Conservation (phyloP, 2,797 vertebrate genomes). For the Chelon labrosus region DNA sequence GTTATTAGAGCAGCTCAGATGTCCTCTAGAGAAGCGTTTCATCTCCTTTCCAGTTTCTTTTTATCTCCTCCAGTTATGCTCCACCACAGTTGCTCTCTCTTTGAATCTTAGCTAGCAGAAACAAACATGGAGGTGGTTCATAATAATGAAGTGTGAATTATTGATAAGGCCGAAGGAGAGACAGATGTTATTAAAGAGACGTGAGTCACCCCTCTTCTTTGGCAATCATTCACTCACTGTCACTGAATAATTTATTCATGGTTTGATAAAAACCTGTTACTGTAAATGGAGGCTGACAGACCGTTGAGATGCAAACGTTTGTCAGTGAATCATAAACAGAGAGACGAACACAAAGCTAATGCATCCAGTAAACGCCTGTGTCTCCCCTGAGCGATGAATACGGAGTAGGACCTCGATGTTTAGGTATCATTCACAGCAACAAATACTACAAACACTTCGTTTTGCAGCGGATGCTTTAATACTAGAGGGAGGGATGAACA, state of each 20-base stretch:
- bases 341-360: slow-evolving; percentile 54
- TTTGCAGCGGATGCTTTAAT: slow-evolving; percentile 11
- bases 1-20: slow-evolving; percentile 13
- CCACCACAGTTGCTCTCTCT: not conserved
- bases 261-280: slow-evolving; percentile 67
- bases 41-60: slow-evolving; percentile 1
- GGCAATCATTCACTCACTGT: slow-evolving; percentile 58
- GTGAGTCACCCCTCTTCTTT: slow-evolving; percentile 42
- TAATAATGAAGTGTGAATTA: slow-evolving; percentile 79
- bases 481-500: not conserved
- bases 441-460: slow-evolving; percentile 1
- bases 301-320: slow-evolving; percentile 40
- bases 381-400: slow-evolving; percentile 44
- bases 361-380: slow-evolving; percentile 25
- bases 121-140: slow-evolving; percentile 60
- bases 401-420: slow-evolving; percentile 31
- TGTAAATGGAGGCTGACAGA: slow-evolving; percentile 59
- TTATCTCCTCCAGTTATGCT: not conserved
- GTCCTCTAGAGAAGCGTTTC: slow-evolving; percentile 10
- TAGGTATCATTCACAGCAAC: slow-evolving; percentile 28
- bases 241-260: slow-evolving; percentile 75
- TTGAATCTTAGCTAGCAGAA: slow-evolving; percentile 30
- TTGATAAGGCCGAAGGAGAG: slow-evolving; percentile 69
- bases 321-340: slow-evolving; percentile 48
- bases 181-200: slow-evolving; percentile 74